Percentiles rank a stretch among this genome's conserved stretches.
These are phyloP conservation scores for Neogobius melanostomus DNA, from an alignment of 2,113 vertebrate genomes.

Conservation along the genomic window DNA sequence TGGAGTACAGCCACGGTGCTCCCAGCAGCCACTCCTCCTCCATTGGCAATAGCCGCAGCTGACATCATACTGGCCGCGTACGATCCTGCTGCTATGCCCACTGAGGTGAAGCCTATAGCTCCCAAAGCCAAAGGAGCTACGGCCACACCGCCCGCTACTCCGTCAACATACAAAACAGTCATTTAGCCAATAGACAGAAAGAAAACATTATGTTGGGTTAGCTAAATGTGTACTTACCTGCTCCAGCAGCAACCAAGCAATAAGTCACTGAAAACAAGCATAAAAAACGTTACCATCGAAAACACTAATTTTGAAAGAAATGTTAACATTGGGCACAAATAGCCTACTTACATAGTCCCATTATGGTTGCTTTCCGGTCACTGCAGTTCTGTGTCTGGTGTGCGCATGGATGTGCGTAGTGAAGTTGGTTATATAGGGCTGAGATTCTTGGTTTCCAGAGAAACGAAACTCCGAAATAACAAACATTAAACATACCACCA, in stretches of 20 bases:
- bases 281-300: conserved; percentile 17
- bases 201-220: too few relatives aligned
- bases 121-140: conserved; percentile 35
- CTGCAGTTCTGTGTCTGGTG: not conserved
- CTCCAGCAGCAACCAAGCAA: not conserved
- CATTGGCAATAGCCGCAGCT: conserved; percentile 37
- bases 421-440: too few relatives aligned
- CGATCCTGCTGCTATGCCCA: conserved; percentile 55
- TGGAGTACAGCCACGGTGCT: conserved; percentile 36
- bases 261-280: conserved; percentile 13
- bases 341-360: not conserved
- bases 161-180: not conserved
- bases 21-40: conserved; percentile 58
- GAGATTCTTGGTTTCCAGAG: too few relatives aligned
- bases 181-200: not conserved
- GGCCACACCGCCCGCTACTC: not conserved
- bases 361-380: not conserved
- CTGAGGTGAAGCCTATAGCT: conserved; percentile 45
- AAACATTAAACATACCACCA: not conserved
- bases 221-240: conserved; percentile 4
- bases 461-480: conserved; percentile 1
- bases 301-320: not conserved
- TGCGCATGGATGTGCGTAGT: too few relatives aligned
- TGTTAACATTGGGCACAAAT: not conserved
- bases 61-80: conserved; percentile 56